phyloP scores from a whole-genome alignment of 2,888 invertebrate species.

The Horisme vitalbata region DNA sequence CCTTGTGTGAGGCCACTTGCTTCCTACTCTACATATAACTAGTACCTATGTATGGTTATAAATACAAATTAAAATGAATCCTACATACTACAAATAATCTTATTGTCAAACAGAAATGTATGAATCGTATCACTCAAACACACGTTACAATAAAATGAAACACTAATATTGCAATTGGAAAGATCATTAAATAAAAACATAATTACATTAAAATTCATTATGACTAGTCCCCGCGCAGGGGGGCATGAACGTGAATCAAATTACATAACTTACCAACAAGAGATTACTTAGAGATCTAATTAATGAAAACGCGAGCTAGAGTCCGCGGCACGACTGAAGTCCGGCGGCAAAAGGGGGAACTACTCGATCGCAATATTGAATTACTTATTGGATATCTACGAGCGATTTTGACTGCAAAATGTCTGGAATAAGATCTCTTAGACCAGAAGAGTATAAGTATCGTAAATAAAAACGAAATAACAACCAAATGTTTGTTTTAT shows the following conservation, averaged over 20 bases:
- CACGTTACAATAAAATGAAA: constrained; percentile 39
- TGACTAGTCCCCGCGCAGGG: constrained; percentile 65
- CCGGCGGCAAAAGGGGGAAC: no score
- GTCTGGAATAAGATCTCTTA: no score
- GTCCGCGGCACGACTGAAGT: no score
- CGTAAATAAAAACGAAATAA: no score
- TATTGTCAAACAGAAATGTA: constrained; percentile 24
- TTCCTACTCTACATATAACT: constrained; percentile 22
- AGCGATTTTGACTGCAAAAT: no score
- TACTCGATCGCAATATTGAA: no score
- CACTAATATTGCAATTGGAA: constrained; percentile 50
- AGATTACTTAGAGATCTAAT: constrained; percentile 74
- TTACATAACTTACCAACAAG: constrained; percentile 49
- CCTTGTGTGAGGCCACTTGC: constrained; percentile 54
- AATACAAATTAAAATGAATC: constrained; percentile 21
- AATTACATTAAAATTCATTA: constrained; percentile 47
- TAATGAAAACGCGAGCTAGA: constrained; percentile 47
- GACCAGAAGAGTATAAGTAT: no score
- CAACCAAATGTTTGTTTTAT: no score
- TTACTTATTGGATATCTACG: no score
- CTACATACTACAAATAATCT: constrained; percentile 1
- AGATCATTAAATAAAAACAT: constrained; percentile 27
- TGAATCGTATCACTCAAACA: constrained; percentile 36
- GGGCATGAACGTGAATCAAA: constrained; percentile 49
- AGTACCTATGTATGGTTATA: constrained; percentile 16